Conservation (phyloP, 2,113 vertebrate genomes). For the Caracal caracal region DNA sequence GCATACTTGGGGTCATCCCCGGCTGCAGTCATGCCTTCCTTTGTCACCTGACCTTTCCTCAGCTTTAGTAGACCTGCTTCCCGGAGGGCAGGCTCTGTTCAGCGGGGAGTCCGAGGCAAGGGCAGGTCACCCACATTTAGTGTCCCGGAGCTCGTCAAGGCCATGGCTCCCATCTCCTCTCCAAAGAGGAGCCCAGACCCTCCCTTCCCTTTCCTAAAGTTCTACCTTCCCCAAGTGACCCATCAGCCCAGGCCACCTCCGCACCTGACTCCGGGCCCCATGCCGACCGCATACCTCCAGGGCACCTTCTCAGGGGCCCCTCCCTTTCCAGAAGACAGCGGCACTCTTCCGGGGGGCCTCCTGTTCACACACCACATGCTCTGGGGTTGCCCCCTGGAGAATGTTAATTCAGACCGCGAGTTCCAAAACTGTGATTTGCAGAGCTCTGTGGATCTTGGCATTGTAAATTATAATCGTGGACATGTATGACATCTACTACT, state of each 20-base stretch:
- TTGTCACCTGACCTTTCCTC: not conserved
- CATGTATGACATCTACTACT: not conserved
- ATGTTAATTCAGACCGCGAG: not conserved
- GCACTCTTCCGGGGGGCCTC: not conserved
- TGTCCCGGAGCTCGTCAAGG: not conserved
- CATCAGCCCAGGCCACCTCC: not conserved
- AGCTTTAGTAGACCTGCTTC: not conserved
- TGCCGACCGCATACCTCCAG: fast-evolving
- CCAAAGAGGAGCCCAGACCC: not conserved
- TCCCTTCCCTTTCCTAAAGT: not conserved
- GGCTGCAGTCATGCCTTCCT: not conserved
- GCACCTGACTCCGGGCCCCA: no score
- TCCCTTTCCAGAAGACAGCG: not conserved
- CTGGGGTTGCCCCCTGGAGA: fast-evolving
- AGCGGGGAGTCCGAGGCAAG: not conserved
- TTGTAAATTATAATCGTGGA: not conserved
- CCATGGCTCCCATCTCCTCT: not conserved
- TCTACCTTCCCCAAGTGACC: not conserved
- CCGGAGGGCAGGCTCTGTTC: not conserved
- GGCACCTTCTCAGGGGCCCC: not conserved
- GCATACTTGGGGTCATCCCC: not conserved
- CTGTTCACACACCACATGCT: no score
- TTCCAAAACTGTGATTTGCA: not conserved
- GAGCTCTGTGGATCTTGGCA: not conserved
- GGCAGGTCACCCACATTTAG: not conserved